phyloP scores from a whole-genome alignment of 30 jellyfish, hydroid and myxozoan genomes.

The Hydra vulgaris region DNA sequence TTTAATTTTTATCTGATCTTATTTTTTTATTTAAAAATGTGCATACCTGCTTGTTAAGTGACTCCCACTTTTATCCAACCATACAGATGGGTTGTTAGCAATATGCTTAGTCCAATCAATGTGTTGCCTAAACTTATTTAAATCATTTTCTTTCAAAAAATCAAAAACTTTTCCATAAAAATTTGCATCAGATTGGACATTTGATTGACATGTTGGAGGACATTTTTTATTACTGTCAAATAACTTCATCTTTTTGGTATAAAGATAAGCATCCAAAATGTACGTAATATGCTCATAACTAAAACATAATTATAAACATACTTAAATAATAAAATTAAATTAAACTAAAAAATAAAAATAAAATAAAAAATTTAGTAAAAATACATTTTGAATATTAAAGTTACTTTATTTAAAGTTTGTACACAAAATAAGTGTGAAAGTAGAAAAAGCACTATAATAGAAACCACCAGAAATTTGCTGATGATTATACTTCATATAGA shows the following conservation, averaged over 20 bases:
- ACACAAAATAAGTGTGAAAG: no score
- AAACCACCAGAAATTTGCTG: no score
- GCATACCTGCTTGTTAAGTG: background rate
- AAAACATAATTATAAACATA: background rate
- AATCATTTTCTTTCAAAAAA: background rate
- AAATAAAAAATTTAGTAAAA: no score
- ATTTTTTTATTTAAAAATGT: no score
- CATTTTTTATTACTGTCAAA: background rate
- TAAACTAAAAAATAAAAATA: no score
- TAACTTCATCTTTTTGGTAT: conserved; percentile 36
- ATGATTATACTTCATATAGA: no score
- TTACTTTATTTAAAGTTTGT: no score
- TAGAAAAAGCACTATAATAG: no score
- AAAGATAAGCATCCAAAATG: conserved; percentile 77
- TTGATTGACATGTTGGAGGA: background rate
- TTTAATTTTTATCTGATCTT: no score
- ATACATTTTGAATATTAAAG: no score
- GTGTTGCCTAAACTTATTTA: background rate
- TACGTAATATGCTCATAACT: conserved; percentile 76
- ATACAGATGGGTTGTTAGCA: conserved; percentile 14
- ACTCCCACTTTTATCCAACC: conserved; percentile 17
- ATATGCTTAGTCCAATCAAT: background rate
- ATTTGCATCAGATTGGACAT: background rate
- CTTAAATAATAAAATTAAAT: no score
- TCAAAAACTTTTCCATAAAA: background rate